These are phyloP conservation scores for Cardiocondyla obscurior DNA, from an alignment of 1,140 invertebrate genomes.

Conservation along the genomic window DNA sequence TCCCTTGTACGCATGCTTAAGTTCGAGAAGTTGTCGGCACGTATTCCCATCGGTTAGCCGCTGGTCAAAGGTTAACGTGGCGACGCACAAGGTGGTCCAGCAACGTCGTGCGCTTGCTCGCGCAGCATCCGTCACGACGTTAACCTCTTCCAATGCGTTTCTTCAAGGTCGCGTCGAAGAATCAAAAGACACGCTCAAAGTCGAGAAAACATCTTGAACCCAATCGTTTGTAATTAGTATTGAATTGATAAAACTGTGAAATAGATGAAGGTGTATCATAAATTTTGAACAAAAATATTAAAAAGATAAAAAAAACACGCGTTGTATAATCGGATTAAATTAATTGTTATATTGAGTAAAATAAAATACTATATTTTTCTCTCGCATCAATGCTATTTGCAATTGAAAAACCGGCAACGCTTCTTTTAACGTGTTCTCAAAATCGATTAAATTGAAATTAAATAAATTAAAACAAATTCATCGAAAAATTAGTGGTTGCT, in stretches of 20 bases:
- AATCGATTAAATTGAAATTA: not conserved
- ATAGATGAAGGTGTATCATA: too few species aligned
- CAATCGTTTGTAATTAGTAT: not conserved
- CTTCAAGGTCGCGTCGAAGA: slow-evolving; percentile 7
- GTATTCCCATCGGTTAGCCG: slow-evolving; percentile 4
- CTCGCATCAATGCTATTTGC: too few species aligned
- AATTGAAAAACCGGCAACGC: too few species aligned
- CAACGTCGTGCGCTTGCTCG: slow-evolving; percentile 11
- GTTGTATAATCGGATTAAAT: too few species aligned
- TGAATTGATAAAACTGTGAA: too few species aligned
- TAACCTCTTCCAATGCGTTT: not conserved
- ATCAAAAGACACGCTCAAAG: not conserved
- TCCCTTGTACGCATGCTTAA: not conserved
- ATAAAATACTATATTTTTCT: too few species aligned
- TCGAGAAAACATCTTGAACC: not conserved
- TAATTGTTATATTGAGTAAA: too few species aligned
- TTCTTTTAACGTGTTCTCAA: too few species aligned
- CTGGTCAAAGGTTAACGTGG: slow-evolving; percentile 39
- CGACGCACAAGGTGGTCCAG: slow-evolving; percentile 42
- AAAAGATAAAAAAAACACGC: too few species aligned
- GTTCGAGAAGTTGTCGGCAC: slow-evolving; percentile 32
- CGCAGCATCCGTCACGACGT: slow-evolving; percentile 29
- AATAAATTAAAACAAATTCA: not conserved
- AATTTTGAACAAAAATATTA: too few species aligned
- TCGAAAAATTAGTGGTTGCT: not conserved